Percentiles rank a stretch among this genome's conserved stretches.
These are phyloP conservation scores for Melanotaenia boesemani DNA, from an alignment of 2,797 vertebrate genomes.

Conservation along the genomic window DNA sequence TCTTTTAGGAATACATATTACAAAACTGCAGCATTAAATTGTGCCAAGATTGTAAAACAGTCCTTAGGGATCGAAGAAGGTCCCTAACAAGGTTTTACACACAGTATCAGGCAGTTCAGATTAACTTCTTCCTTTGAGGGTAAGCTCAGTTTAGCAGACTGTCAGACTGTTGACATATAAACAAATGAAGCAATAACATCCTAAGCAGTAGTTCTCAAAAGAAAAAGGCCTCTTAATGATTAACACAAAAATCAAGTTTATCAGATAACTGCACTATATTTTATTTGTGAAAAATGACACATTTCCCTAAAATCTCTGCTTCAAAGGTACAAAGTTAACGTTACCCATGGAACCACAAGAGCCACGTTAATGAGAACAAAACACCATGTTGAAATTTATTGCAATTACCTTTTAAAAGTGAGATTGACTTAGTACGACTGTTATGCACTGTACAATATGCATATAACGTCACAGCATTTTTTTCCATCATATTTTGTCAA, in stretches of 20 bases:
- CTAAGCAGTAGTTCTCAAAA: not conserved
- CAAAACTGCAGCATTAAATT: not conserved
- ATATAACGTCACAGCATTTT: conserved; percentile 25
- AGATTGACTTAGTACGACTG: conserved; percentile 35
- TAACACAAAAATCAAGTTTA: not conserved
- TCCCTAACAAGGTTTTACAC: too few species aligned
- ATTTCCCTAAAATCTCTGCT: not conserved
- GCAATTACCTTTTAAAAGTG: conserved; percentile 3
- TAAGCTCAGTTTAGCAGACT: too few species aligned
- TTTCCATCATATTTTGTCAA: conserved; percentile 31
- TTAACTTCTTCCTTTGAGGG: too few species aligned
- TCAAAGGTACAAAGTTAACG: not conserved
- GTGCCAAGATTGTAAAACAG: not conserved
- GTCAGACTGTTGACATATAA: too few species aligned
- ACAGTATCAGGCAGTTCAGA: too few species aligned
- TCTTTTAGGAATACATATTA: not conserved
- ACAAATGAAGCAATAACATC: not conserved
- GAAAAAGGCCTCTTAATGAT: not conserved
- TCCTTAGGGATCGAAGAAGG: not conserved
- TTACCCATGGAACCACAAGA: not conserved
- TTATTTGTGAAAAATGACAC: not conserved
- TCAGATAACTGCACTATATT: too few species aligned
- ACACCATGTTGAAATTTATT: not conserved
- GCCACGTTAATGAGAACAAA: not conserved
- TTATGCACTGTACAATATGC: conserved; percentile 38